Conservation (phyloP, 2,888 invertebrate species). For the Aradus depressus region DNA sequence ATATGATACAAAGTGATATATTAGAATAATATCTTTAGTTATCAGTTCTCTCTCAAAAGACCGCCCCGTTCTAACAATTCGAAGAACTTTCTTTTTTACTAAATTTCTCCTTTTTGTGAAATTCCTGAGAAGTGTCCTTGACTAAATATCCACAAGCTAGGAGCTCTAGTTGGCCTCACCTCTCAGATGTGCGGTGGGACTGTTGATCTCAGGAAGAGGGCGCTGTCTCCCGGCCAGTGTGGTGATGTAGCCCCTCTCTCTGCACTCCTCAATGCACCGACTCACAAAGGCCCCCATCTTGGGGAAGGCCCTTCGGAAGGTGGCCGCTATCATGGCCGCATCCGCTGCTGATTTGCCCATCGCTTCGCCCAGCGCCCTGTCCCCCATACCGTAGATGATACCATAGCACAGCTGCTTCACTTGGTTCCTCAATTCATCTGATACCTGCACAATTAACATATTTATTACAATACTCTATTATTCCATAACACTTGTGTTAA, state of each 20-base stretch:
- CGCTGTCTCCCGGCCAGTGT: constrained; percentile 71
- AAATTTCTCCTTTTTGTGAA: no score
- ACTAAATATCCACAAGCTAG: no score
- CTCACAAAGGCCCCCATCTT: constrained; percentile 45
- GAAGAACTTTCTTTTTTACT: no score
- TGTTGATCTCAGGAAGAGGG: constrained; percentile 62
- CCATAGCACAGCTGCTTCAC: constrained; percentile 92
- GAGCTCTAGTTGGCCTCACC: no score
- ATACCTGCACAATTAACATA: constrained; percentile 44
- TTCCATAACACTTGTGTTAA: no score
- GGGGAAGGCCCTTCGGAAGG: constrained; percentile 68
- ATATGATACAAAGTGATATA: no score
- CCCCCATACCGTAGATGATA: constrained; percentile 94
- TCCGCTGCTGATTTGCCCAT: constrained; percentile 56
- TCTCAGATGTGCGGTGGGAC: constrained; percentile 45
- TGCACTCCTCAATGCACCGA: constrained; percentile 50
- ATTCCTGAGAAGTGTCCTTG: no score
- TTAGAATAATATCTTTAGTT: no score
- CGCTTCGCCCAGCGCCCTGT: constrained; percentile 64
- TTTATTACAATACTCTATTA: no score
- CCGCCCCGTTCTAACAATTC: no score
- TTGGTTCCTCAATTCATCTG: constrained; percentile 65
- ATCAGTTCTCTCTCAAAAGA: no score
- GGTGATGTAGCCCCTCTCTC: constrained; percentile 62
- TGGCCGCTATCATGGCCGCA: constrained; percentile 63